These are phyloP conservation scores for Panzeria rudis DNA, from an alignment of 2,888 invertebrate genomes.

Conservation along the genomic window DNA sequence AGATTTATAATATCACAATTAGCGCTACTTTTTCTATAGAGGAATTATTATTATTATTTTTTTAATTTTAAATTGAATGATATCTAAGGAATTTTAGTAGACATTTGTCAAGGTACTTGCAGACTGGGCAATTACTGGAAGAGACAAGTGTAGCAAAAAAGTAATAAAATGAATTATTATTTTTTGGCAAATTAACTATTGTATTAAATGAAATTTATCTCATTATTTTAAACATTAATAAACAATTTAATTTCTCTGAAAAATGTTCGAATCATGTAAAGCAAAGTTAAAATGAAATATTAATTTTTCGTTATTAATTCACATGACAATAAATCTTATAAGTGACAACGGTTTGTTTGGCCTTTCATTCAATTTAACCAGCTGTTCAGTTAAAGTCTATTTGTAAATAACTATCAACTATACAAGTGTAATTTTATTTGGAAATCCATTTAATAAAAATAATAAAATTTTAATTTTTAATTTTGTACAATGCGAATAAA, in stretches of 20 bases:
- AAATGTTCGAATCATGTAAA: not conserved
- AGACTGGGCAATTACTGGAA: too few relatives aligned
- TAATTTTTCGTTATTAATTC: not conserved
- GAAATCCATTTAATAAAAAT: conserved; percentile 31
- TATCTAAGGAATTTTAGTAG: too few relatives aligned
- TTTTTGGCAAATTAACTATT: too few relatives aligned
- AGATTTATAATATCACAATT: too few relatives aligned
- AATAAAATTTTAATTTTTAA: not conserved
- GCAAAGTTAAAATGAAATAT: not conserved
- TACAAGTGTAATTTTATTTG: not conserved
- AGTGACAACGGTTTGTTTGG: not conserved
- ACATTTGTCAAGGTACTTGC: too few relatives aligned
- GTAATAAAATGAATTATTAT: too few relatives aligned
- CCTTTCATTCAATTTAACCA: not conserved
- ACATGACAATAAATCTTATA: not conserved
- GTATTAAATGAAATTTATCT: too few relatives aligned
- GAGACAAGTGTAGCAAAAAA: too few relatives aligned
- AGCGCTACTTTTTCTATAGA: too few relatives aligned
- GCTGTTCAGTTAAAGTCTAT: conserved; percentile 3
- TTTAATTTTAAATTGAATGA: too few relatives aligned
- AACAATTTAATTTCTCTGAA: not conserved
- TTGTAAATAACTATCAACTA: not conserved
- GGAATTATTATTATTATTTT: too few relatives aligned
- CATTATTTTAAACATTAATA: not conserved
- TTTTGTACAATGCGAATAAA: not conserved